Percentiles rank a stretch among this genome's conserved stretches.
Conservation (phyloP, 2,113 vertebrate genomes). For the Guaruba guarouba region DNA sequence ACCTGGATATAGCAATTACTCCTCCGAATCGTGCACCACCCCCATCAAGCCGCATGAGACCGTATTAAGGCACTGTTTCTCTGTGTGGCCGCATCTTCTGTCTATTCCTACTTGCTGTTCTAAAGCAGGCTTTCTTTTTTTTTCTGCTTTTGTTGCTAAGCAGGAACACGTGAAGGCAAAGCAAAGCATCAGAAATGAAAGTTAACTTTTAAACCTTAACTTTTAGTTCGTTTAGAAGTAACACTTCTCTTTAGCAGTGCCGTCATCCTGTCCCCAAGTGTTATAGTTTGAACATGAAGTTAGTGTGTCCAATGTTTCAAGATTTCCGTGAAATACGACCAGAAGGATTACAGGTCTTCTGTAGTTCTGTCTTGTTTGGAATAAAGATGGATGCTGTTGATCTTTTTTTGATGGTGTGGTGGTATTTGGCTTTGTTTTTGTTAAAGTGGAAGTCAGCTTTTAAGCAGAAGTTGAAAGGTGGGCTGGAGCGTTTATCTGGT, state of each 20-base stretch:
- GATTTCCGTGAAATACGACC: background rate
- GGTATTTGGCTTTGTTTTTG: background rate
- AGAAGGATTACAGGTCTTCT: background rate
- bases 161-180: background rate
- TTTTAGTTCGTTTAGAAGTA: constrained; percentile 52
- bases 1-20: constrained; percentile 95
- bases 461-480: background rate
- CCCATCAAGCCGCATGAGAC: constrained; percentile 88
- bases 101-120: constrained; percentile 56
- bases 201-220: constrained; percentile 14
- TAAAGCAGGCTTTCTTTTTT: constrained; percentile 54
- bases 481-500: background rate
- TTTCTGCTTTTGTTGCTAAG: constrained; percentile 53
- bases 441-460: background rate
- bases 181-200: constrained; percentile 41
- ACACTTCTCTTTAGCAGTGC: background rate
- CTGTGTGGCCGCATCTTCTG: background rate
- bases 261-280: background rate
- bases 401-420: background rate
- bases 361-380: constrained; percentile 31
- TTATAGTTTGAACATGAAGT: background rate
- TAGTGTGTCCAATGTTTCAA: constrained; percentile 20
- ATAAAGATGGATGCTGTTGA: constrained; percentile 41
- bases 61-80: constrained; percentile 78
- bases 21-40: constrained; percentile 92